Conservation (phyloP, 1,140 invertebrate genomes). For the Conopomorpha cramerella region DNA sequence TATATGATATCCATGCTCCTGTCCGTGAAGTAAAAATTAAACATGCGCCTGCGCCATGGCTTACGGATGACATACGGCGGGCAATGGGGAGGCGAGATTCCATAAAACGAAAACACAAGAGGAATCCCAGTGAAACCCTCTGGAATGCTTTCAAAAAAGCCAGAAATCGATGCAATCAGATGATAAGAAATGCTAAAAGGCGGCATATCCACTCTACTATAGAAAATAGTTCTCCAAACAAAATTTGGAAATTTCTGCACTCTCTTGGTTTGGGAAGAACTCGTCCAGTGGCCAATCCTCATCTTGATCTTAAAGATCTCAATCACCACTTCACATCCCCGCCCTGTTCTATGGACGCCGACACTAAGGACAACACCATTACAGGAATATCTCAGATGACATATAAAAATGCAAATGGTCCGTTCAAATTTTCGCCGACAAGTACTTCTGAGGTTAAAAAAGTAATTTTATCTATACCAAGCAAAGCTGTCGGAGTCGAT, state of each 20-base stretch:
- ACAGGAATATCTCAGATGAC: too few relatives aligned
- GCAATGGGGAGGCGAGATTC: neutral
- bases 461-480: too few relatives aligned
- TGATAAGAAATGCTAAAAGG: slow-evolving; percentile 2
- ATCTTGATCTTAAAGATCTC: too few relatives aligned
- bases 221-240: neutral
- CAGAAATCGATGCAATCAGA: neutral
- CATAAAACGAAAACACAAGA: neutral
- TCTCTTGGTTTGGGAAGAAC: too few relatives aligned
- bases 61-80: neutral
- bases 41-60: neutral
- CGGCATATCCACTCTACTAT: neutral
- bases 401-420: too few relatives aligned
- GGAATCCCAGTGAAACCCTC: neutral
- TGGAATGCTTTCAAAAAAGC: neutral
- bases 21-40: neutral
- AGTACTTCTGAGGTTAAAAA: too few relatives aligned
- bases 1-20: neutral
- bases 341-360: too few relatives aligned
- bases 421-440: too few relatives aligned
- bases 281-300: too few relatives aligned
- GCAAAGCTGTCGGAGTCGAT: too few relatives aligned
- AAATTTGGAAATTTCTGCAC: slow-evolving; percentile 1
- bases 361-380: too few relatives aligned
- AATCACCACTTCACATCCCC: too few relatives aligned